Evolutionary conservation across 2,888 invertebrate genomes (phyloP), one percentile per base, ranked within the genome.

Genomic region (Latrodectus hesperus): DNA sequence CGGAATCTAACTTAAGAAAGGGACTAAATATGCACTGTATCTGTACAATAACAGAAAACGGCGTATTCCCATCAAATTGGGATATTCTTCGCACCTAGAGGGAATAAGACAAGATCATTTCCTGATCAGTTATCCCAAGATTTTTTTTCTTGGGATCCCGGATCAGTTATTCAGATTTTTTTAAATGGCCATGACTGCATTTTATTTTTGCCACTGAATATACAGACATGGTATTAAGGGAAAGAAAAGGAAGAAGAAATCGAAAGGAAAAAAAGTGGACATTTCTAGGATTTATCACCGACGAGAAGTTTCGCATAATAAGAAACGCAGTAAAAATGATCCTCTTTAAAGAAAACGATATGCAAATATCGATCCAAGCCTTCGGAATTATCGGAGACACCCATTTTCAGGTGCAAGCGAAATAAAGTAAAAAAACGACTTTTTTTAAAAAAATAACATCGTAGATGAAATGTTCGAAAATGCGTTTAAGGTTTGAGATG

Each of bases 401-500:
- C 86, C 81, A 86, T 81, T 86, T 75, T 86, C 86, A 86, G 86
- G 86, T 86, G 81, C 77, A 53, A 72, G 72, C 38, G 67, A 81
- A 86, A 86, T 86, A 81, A 86, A 77, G 81, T 81, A 72, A 81
- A 86, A 86, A 85, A 86, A 75, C 49, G 49, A 74, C 53, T 9
- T 65, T 75, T 75, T 76, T 14, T 8, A 26, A 72, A 51, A 52
- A 51, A 64, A 71, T 76, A 76, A 75, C 81, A 72, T 73, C 70
- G 79, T 68, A 64, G 65, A 60, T 64, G 79, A 76, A 77, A 86
- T 71, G 65, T 72, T 71, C 72, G 76, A 67, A 82, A 73, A 83
- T 76, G 83, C 83, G 83, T 83, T 83, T 83, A 74, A 73, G 65
- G 81, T 38, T 67, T 38, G 64, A 53, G 80, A 74, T 74, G 67